These are phyloP conservation scores for Paramacrobiotus metropolitanus DNA, from an alignment of 1,140 invertebrate genomes.

Conservation along the genomic window DNA sequence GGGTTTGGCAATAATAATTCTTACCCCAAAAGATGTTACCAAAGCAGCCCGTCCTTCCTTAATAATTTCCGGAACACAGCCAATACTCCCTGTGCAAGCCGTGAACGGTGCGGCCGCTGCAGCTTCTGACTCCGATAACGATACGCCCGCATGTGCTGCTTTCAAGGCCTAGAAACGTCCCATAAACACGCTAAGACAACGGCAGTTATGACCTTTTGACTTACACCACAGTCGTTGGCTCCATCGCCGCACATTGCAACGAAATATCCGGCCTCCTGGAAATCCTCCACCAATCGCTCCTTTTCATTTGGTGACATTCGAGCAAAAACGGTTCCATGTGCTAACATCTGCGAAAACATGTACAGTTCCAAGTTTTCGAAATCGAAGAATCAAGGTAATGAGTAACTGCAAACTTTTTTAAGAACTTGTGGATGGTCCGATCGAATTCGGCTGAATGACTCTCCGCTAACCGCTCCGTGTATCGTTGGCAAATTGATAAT, in stretches of 20 bases:
- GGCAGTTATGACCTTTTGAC: too few species aligned
- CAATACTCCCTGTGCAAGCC: constrained; percentile 28
- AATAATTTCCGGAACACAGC: constrained; percentile 29
- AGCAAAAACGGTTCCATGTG: constrained; percentile 27
- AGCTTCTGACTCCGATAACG: constrained; percentile 29
- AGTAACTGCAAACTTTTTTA: constrained; percentile 13
- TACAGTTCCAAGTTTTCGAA: too few species aligned
- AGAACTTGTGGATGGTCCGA: constrained; percentile 14
- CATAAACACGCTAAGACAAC: neutral
- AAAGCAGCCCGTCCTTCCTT: constrained; percentile 31
- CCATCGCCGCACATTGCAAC: constrained; percentile 38
- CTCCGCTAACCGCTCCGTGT: constrained; percentile 17
- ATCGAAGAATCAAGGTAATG: neutral
- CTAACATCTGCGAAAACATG: too few species aligned
- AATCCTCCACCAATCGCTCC: constrained; percentile 28
- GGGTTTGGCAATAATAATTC: neutral
- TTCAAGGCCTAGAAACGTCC: constrained; percentile 21
- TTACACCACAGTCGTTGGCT: constrained; percentile 33
- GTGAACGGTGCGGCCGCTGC: constrained; percentile 37
- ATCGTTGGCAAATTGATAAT: constrained; percentile 9
- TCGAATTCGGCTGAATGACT: constrained; percentile 15
- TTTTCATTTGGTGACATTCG: constrained; percentile 38
- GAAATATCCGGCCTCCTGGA: constrained; percentile 29
- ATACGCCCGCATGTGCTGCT: constrained; percentile 29
- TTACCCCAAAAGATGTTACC: constrained; percentile 30